Evolutionary conservation across 2,888 invertebrate genomes (phyloP).

Genomic region (Drosophila paramelanica): DNA sequence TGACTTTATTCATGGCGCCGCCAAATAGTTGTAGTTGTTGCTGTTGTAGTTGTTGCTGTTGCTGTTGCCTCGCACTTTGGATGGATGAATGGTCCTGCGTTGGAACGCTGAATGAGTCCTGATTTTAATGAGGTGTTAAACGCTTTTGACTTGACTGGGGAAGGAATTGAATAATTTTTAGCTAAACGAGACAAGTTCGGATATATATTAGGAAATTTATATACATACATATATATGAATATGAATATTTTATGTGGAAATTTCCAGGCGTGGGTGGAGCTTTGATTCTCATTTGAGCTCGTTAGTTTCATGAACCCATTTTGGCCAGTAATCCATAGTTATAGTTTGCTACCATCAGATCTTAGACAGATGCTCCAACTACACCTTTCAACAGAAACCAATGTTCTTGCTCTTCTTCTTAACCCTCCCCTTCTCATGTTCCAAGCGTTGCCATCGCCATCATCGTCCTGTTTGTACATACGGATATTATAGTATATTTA

Average conservation of each 20-base stretch:
- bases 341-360: no score
- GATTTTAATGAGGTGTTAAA: slow-evolving; percentile 73
- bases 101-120: slow-evolving; percentile 35
- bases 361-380: neutral
- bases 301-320: no score
- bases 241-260: no score
- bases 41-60: slow-evolving; percentile 4
- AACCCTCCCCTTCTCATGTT: neutral
- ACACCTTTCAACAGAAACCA: neutral
- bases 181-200: neutral
- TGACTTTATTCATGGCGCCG: slow-evolving; percentile 65
- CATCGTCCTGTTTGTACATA: slow-evolving; percentile 14
- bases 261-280: no score
- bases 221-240: no score
- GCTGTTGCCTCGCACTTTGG: slow-evolving; percentile 7
- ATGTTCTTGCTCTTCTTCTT: neutral
- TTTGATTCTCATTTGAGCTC: no score
- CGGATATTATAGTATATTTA: slow-evolving; percentile 52
- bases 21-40: slow-evolving; percentile 41
- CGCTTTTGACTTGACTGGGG: slow-evolving; percentile 27
- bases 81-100: slow-evolving; percentile 17
- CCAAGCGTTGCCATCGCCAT: slow-evolving; percentile 8
- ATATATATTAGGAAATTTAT: neutral
- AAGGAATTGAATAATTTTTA: slow-evolving; percentile 2
- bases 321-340: no score